A percentile compares a stretch with the other conserved stretches of the same genome.
phyloP scores from a whole-genome alignment of 2,888 invertebrate species.

The Schrankia costaestrigalis region DNA sequence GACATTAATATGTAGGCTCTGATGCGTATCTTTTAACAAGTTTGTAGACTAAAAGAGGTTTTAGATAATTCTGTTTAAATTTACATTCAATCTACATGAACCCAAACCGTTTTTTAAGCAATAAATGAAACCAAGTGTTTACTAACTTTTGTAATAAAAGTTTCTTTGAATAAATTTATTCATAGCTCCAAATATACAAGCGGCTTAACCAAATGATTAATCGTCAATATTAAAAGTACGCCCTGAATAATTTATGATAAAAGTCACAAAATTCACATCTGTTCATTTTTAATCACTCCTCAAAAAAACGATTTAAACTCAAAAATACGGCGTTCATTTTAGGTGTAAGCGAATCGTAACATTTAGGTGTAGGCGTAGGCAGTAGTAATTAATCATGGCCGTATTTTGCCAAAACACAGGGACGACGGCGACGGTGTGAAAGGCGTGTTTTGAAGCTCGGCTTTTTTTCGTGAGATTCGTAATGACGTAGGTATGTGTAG shows the following conservation, averaged over 20 bases:
- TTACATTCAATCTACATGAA: too few relatives aligned
- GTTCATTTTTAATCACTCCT: constrained; percentile 2
- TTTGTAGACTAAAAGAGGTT: too few relatives aligned
- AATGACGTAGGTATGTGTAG: constrained; percentile 8
- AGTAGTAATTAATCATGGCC: constrained; percentile 3
- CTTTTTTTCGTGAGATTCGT: constrained; percentile 6
- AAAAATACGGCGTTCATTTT: not conserved
- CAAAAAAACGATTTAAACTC: not conserved
- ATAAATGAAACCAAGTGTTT: too few relatives aligned
- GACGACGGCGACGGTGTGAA: constrained; percentile 7
- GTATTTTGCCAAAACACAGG: constrained; percentile 3
- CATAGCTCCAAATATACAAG: not conserved
- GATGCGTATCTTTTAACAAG: too few relatives aligned
- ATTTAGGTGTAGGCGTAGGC: not conserved
- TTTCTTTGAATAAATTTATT: too few relatives aligned
- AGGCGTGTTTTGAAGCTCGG: constrained; percentile 16
- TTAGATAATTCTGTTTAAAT: too few relatives aligned
- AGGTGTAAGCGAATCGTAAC: not conserved
- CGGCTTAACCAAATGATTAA: not conserved
- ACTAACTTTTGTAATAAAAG: too few relatives aligned
- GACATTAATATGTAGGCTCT: too few relatives aligned
- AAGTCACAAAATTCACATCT: not conserved
- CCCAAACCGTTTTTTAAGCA: too few relatives aligned
- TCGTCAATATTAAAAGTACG: not conserved
- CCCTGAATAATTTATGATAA: not conserved